Percentiles rank a stretch among this genome's conserved stretches.
Evolutionary conservation across 2,113 vertebrate genomes (phyloP).

Genomic region (Ranitomeya imitator): DNA sequence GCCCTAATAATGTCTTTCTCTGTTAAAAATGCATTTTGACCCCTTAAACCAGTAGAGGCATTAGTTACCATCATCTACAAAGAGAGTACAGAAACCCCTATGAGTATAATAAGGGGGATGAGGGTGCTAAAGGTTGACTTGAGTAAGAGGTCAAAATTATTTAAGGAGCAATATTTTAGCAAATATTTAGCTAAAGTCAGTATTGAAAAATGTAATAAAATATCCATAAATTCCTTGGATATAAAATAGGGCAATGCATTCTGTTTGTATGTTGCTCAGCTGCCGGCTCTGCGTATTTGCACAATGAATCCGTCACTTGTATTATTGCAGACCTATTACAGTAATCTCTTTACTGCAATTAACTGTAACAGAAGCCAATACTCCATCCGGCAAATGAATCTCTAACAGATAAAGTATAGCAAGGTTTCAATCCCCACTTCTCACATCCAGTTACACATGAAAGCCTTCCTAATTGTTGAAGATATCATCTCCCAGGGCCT

Average conservation of each 20-base stretch:
- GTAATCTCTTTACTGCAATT: constrained; percentile 33
- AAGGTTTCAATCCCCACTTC: not conserved
- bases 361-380: constrained; percentile 9
- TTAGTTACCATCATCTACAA: not conserved
- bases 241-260: not conserved
- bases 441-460: not conserved
- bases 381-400: not conserved
- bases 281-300: not conserved
- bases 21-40: not conserved
- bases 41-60: not conserved
- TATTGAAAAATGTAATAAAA: no score
- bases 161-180: not conserved
- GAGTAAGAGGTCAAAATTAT: not conserved
- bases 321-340: constrained; percentile 7
- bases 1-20: not conserved
- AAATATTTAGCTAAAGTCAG: not conserved
- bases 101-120: not conserved
- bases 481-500: not conserved
- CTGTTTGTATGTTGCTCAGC: not conserved
- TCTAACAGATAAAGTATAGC: constrained; percentile 15
- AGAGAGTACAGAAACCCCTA: not conserved
- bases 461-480: not conserved
- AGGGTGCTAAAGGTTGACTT: not conserved
- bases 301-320: not conserved
- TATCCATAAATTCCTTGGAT: not conserved